Base-by-base conservation (phyloP, 1,140 invertebrate genomes). In the Solen grandis region DNA sequence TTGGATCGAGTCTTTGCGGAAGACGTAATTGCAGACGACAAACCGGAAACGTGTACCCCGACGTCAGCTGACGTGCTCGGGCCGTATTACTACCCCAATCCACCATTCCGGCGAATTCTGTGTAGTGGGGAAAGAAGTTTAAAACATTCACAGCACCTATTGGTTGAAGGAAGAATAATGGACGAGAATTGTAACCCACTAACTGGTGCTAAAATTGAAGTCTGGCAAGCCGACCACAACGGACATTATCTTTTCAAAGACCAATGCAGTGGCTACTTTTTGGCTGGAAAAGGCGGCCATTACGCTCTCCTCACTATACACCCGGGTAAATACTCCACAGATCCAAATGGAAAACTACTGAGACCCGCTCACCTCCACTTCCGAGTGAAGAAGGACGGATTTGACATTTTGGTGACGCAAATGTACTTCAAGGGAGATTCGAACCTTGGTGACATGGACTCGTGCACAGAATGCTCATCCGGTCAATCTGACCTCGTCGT, bases 371-470 rank as follows among this genome's bases (percentile, higher is more conserved):
- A 80, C 54, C 63, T 80, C 31, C 77, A 80, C 35, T 80, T 80
- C 25, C 66, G 77, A 3, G 57, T 80, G 14, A 38, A 25, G 16
- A 72, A 62, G 41, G 29, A 66, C 29, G 77, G 68, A 0, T 72
- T 54, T 25, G 60, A 80, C 3, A 73, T 73, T 54, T 31, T 80
- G 33, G 68, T 80, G 19, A 80, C 77, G 14, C 77, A 80, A 46
- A 80, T 80, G 77, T 80, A 80, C 29, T 80, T 80, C 55, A 14
- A 59, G 10, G 77, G 77, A 16, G 77, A 80, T 72, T 70, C 68
- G 50, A 80, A 54, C 31, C 59, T 80, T 41, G 77, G 77, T 25
- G 5, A 35, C 29, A 80, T 72, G 25, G 77, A 80, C 31, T 72
- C 77, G 14, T 80, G 77, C 35, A 19, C 27, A 3, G 27, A 25